Evolutionary conservation across 2,888 invertebrate genomes (phyloP), one percentile per base, ranked within the genome.

Genomic region (Trissolcus brochymenae): DNA sequence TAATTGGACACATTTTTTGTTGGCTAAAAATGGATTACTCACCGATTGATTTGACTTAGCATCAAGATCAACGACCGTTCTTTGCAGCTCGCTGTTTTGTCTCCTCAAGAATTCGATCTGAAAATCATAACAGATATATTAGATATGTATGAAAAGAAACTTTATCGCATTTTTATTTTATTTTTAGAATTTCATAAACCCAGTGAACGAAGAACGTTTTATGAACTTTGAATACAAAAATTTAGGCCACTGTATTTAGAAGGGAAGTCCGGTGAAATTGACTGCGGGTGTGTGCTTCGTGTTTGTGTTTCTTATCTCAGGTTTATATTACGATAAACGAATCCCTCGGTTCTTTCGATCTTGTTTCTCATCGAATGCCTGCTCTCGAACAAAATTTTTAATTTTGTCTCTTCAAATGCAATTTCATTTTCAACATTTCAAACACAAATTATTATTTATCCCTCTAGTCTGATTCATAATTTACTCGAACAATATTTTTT

Each of bases 231-330:
- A 14, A n/a, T 14, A n/a, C 43, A 46, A 46, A 84, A 86, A 87
- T 86, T 85, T 87, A 86, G 83, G 84, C 83, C 84, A 84, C 80
- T 80, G 83, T 83, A 87, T 84, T 87, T 85, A 84, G 84, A 82
- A 87, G 87, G 87, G 87, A 87, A 87, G 87, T 87, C 86, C 87
- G 86, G 87, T 85, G 82, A 84, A 83, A 81, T 77, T 80, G 78
- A 79, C 82, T 82, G 82, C 83, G 82, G 81, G 84, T 79, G 82
- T 68, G 76, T 71, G 65, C 76, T 78, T 80, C 84, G 84, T 88
- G 87, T 88, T 88, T 87, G 84, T 85, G 68, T 82, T 83, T 76
- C 87, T 88, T 89, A 89, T 89, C 89, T 87, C 81, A 83, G 83
- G 88, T 89, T 88, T 89, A 85, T 83, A 81, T 79, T 87, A 84